Evolutionary conservation across 2,113 vertebrate species (phyloP).

Genomic region (Acanthochromis polyacanthus): DNA sequence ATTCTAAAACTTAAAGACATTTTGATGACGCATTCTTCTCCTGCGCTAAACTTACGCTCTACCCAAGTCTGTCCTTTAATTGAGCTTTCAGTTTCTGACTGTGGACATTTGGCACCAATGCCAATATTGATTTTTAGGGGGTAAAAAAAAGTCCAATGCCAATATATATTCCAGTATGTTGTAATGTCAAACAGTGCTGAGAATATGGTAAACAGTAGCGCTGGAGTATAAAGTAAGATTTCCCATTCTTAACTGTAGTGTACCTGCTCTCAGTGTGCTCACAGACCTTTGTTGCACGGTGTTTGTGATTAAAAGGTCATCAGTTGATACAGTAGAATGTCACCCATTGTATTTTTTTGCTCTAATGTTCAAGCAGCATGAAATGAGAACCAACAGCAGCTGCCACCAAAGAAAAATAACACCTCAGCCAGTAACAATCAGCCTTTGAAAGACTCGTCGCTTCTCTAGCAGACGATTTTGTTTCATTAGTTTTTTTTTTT

Average conservation of each 20-base stretch:
- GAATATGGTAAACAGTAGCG: too few relatives aligned
- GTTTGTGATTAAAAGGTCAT: slow-evolving; percentile 13
- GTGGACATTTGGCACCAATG: too few relatives aligned
- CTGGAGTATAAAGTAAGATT: neutral
- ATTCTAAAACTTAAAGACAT: too few relatives aligned
- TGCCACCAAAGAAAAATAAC: slow-evolving; percentile 24
- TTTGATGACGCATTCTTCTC: too few relatives aligned
- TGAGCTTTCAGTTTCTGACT: too few relatives aligned
- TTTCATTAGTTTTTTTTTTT: neutral
- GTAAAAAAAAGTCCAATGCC: too few relatives aligned
- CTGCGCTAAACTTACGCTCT: too few relatives aligned
- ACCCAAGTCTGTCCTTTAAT: too few relatives aligned
- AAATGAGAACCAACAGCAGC: slow-evolving; percentile 18
- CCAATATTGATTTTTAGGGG: neutral
- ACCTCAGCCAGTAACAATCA: slow-evolving; percentile 24
- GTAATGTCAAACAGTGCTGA: too few relatives aligned
- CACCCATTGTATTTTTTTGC: slow-evolving; percentile 5
- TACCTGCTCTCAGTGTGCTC: neutral
- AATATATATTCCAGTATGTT: too few relatives aligned
- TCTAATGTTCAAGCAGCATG: neutral
- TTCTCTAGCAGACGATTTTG: neutral
- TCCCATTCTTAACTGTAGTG: neutral
- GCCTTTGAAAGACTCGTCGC: slow-evolving; percentile 4
- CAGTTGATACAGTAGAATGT: neutral
- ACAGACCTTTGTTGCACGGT: neutral